Evolutionary conservation across 2,888 invertebrate species (phyloP).

Genomic region (Drosophila suboccidentalis): DNA sequence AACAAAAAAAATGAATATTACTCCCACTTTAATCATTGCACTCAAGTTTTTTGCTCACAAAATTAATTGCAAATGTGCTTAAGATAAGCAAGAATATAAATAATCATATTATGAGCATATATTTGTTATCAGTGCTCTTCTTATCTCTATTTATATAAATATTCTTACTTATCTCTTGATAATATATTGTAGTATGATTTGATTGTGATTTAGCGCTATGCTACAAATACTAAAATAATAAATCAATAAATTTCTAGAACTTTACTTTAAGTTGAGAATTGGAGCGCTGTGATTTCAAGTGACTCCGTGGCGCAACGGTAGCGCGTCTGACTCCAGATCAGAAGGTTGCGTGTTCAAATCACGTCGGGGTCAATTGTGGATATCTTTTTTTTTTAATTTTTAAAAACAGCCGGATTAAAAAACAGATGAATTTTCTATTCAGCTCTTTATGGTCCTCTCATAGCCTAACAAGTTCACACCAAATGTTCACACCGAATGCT

Average conservation of each 20-base stretch:
- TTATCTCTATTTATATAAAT: constrained; percentile 13
- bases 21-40: background rate
- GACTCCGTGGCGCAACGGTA: constrained; percentile 78
- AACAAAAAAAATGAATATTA: too few species aligned
- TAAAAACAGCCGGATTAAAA: background rate
- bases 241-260: background rate
- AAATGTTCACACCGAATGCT: constrained; percentile 59
- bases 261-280: constrained; percentile 24
- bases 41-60: background rate
- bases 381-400: background rate
- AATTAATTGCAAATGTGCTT: background rate
- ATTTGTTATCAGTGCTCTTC: constrained; percentile 10
- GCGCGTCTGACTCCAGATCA: constrained; percentile 78
- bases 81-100: constrained; percentile 13
- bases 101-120: background rate
- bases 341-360: constrained; percentile 79
- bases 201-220: background rate
- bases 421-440: background rate
- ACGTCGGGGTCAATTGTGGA: constrained; percentile 67
- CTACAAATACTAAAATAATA: background rate
- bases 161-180: background rate
- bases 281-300: fast-evolving
- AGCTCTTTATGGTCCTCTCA: background rate
- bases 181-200: background rate
- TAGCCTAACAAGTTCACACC: constrained; percentile 63